Percentiles rank a stretch among this genome's conserved stretches.
Evolutionary conservation across 1,140 invertebrate species (phyloP).

Genomic region (Neelides sp.): DNA sequence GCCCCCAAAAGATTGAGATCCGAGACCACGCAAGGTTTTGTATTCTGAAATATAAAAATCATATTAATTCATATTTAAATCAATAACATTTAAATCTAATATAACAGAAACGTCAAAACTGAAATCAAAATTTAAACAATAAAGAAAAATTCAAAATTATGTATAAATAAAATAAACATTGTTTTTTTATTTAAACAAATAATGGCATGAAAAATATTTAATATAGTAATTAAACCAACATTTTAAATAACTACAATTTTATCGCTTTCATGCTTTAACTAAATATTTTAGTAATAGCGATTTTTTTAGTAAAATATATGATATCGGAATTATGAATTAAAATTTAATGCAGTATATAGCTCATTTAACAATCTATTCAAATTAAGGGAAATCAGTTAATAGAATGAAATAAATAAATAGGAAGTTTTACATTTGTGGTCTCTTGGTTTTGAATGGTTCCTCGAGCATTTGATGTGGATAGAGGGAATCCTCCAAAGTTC

Average conservation of each 20-base stretch:
- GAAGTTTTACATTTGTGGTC: slow-evolving; percentile 61
- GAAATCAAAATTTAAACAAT: too few species aligned
- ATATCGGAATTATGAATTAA: slow-evolving; percentile 6
- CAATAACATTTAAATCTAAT: not conserved
- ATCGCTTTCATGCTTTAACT: too few species aligned
- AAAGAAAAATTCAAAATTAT: too few species aligned
- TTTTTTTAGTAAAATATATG: too few species aligned
- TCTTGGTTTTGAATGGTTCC: slow-evolving; percentile 92
- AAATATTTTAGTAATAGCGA: too few species aligned
- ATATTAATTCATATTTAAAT: slow-evolving; percentile 11
- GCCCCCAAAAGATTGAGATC: slow-evolving; percentile 61
- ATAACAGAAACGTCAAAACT: too few species aligned
- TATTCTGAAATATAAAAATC: slow-evolving; percentile 50
- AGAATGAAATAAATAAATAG: slow-evolving; percentile 24
- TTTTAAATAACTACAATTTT: too few species aligned
- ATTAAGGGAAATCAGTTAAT: not conserved
- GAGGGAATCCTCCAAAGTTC: slow-evolving; percentile 77
- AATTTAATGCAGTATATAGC: not conserved
- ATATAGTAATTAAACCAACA: slow-evolving; percentile 22
- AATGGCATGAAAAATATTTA: slow-evolving; percentile 16
- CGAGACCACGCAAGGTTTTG: slow-evolving; percentile 64
- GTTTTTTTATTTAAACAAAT: too few species aligned
- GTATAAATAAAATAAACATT: too few species aligned
- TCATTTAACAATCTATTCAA: too few species aligned
- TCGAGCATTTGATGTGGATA: slow-evolving; percentile 90